Conservation (phyloP, 2,888 invertebrate species). For the Drosophila kuntzei region DNA sequence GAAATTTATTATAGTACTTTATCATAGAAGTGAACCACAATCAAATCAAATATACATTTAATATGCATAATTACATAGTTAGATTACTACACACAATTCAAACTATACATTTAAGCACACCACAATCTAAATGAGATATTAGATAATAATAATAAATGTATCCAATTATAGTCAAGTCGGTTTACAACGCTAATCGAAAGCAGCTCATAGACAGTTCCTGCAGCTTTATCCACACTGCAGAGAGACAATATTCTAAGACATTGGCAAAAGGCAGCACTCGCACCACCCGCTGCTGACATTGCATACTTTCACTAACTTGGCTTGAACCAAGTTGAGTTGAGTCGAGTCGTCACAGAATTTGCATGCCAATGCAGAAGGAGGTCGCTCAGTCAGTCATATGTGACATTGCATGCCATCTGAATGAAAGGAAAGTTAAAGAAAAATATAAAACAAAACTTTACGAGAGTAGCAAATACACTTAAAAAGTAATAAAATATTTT, state of each 20-base stretch:
- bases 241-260: slow-evolving; percentile 45
- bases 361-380: slow-evolving; percentile 65
- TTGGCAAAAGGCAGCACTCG: slow-evolving; percentile 16
- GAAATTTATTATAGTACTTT: neutral
- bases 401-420: slow-evolving; percentile 62
- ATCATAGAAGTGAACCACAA: neutral
- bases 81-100: neutral
- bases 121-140: neutral
- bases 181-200: neutral
- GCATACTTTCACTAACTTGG: slow-evolving; percentile 65
- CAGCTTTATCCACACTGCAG: slow-evolving; percentile 5
- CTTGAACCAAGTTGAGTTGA: slow-evolving; percentile 26
- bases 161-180: neutral
- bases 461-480: slow-evolving; percentile 75
- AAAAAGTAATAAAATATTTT: slow-evolving; percentile 81
- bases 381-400: slow-evolving; percentile 64
- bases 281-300: slow-evolving; percentile 54
- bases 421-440: slow-evolving; percentile 1
- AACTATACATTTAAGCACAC: neutral
- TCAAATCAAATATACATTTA: neutral
- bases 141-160: slow-evolving; percentile 9
- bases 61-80: neutral
- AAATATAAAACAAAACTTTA: slow-evolving; percentile 57
- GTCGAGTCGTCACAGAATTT: slow-evolving; percentile 65
- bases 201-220: slow-evolving; percentile 41